A percentile compares a stretch with the other conserved stretches of the same genome.
Conservation (phyloP, 2,113 vertebrate species). For the Osmerus mordax region DNA sequence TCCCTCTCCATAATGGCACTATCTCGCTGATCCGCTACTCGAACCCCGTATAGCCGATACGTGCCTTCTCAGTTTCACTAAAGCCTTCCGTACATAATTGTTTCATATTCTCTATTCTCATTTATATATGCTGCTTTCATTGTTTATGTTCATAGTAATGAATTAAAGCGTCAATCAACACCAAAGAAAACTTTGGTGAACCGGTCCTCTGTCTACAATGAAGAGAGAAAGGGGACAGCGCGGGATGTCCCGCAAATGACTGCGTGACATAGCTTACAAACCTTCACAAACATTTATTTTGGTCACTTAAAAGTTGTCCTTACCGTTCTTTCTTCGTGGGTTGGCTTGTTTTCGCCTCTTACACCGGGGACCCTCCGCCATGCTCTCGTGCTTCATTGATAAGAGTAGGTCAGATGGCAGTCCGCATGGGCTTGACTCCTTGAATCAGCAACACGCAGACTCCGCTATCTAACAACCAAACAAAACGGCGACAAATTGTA, state of each 20-base stretch:
- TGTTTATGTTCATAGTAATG: not conserved
- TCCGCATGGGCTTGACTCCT: conserved; percentile 85
- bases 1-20: conserved; percentile 22
- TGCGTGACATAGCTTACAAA: conserved; percentile 11
- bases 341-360: conserved; percentile 97
- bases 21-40: conserved; percentile 6
- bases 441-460: conserved; percentile 79
- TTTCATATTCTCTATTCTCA: not conserved
- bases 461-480: conserved; percentile 83
- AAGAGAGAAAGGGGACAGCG: not conserved
- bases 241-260: conserved; percentile 8
- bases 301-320: conserved; percentile 47
- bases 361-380: conserved; percentile 95
- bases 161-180: not conserved
- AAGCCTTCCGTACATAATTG: not conserved
- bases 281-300: not conserved
- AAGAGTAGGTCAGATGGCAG: conserved; percentile 84
- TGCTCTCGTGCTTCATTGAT: conserved; percentile 94
- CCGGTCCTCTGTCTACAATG: not conserved
- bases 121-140: not conserved
- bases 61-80: too few relatives aligned
- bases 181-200: not conserved
- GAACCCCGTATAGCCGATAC: not conserved
- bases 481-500: conserved; percentile 75
- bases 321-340: conserved; percentile 95